Percentiles rank a stretch among this genome's conserved stretches.
These are phyloP conservation scores for Naso thynnoides DNA, from an alignment of 2,797 vertebrate species.

Conservation along the genomic window DNA sequence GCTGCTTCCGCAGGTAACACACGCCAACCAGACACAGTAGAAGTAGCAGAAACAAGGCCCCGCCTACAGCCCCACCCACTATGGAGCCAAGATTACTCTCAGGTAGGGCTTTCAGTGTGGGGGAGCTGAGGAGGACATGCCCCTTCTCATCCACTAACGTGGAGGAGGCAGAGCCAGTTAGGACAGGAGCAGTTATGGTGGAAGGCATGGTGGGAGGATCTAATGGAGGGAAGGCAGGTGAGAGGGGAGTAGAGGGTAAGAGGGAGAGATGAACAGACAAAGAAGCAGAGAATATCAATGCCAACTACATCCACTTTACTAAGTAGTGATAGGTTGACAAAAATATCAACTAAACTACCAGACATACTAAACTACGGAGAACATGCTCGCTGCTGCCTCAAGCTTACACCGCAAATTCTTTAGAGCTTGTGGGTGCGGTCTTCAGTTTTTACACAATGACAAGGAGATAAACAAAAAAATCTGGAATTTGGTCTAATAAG, in stretches of 20 bases:
- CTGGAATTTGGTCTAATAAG: constrained; percentile 3
- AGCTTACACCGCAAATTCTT: constrained; percentile 24
- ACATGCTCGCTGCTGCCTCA: constrained; percentile 46
- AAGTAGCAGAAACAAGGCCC: constrained; percentile 95
- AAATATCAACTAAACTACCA: constrained; percentile 65
- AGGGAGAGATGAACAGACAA: constrained; percentile 91
- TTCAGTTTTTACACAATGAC: not conserved
- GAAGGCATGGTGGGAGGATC: constrained; percentile 97
- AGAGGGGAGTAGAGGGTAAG: constrained; percentile 76
- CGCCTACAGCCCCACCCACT: constrained; percentile 95
- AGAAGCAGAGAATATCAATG: constrained; percentile 96
- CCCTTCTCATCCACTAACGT: constrained; percentile 84
- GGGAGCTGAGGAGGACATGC: constrained; percentile 90
- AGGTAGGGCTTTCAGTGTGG: constrained; percentile 92
- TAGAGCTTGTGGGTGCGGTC: not conserved
- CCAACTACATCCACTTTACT: constrained; percentile 88
- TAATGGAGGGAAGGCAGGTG: constrained; percentile 93
- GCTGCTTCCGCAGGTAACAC: constrained; percentile 92
- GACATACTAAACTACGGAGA: constrained; percentile 47
- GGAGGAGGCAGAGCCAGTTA: constrained; percentile 90
- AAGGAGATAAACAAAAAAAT: not conserved
- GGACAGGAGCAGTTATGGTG: constrained; percentile 92
- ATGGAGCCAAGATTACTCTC: constrained; percentile 94
- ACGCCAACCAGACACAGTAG: constrained; percentile 89
- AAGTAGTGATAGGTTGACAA: constrained; percentile 68